Percentiles rank a stretch among this genome's conserved stretches.
phyloP scores from a whole-genome alignment of 1,140 invertebrate genomes.

The Cydia splendana region DNA sequence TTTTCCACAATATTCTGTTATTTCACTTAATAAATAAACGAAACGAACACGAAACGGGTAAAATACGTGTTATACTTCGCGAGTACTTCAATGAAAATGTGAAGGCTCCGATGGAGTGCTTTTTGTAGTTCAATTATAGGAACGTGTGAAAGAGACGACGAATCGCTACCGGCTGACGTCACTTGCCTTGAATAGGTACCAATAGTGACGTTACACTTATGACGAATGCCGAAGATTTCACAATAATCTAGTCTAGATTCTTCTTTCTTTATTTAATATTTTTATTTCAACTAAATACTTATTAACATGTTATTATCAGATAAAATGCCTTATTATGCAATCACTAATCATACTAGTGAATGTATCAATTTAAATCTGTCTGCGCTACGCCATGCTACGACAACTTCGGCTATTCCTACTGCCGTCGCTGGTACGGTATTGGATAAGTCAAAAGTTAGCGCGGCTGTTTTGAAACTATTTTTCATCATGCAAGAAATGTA shows the following conservation, averaged over 20 bases:
- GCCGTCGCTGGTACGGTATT: background rate
- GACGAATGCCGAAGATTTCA: conserved; percentile 30
- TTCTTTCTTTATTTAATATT: conserved; percentile 6
- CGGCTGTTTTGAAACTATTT: background rate
- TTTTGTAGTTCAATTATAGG: conserved; percentile 39
- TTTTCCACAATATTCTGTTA: conserved; percentile 41
- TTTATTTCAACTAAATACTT: conserved; percentile 1
- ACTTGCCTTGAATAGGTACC: conserved; percentile 35
- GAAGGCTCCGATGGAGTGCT: conserved; percentile 34
- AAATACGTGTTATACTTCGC: conserved; percentile 46
- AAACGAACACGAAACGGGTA: conserved; percentile 37
- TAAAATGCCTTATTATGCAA: background rate
- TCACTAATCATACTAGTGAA: background rate
- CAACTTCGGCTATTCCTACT: background rate
- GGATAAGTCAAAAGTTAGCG: background rate
- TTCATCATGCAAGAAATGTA: too few relatives aligned
- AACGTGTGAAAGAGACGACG: conserved; percentile 46
- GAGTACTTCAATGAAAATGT: conserved; percentile 39
- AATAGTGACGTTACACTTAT: conserved; percentile 21
- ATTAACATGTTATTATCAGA: background rate
- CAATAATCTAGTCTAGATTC: background rate
- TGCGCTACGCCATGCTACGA: background rate
- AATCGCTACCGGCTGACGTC: conserved; percentile 57
- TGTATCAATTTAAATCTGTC: background rate
- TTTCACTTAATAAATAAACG: conserved; percentile 31